Evolutionary conservation across 1,140 invertebrate genomes (phyloP), one percentile per base, ranked within the genome.

Genomic region (Cheumatopsyche charites): DNA sequence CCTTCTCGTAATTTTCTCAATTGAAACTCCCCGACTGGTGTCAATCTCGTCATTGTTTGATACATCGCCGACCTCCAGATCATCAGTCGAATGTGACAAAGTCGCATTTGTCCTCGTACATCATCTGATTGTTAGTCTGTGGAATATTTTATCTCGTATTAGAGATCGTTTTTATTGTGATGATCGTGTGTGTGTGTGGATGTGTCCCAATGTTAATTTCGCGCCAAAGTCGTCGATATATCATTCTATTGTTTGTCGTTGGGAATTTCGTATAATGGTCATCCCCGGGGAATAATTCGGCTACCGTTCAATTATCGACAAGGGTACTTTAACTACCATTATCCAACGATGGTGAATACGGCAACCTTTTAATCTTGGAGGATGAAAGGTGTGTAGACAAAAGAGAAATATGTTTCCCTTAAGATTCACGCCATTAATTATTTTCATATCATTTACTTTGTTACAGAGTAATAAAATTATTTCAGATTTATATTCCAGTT

Each of bases 231-330:
- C 29, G 9, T 36, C 29, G 29, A 36, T 36, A 36, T 36, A 36
- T 36, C 29, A 36, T 36, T 36, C 29, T 36, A 52, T 52, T 19
- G 47, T 52, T 15, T 52, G 47, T 52, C 23, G 55, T 58, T 55
- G 12, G 9, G 12, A 23, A 15, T 58, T 21, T 58, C 55, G 21
- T 23, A 58, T 58, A 58, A 58, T 26, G 55, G 55, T 58, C 55
- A 58, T 58, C 55, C 55, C 55, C 21, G 3, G 55, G 23, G 55
- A 58, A 58, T 58, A 58, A 58, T 58, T 58, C 55, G 55, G 7
- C 19, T 7, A 23, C 23, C 23, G 55, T 58, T 58, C 55, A 58
- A 58, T 58, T 58, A 58, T 58, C 55, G 55, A 58, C 55, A 58
- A 13, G 55, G 55, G 55, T 58, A 58, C 55, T 21, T 58, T 58